Conservation (phyloP, 2,888 invertebrate genomes). For the Nipponacmea schrenckii region DNA sequence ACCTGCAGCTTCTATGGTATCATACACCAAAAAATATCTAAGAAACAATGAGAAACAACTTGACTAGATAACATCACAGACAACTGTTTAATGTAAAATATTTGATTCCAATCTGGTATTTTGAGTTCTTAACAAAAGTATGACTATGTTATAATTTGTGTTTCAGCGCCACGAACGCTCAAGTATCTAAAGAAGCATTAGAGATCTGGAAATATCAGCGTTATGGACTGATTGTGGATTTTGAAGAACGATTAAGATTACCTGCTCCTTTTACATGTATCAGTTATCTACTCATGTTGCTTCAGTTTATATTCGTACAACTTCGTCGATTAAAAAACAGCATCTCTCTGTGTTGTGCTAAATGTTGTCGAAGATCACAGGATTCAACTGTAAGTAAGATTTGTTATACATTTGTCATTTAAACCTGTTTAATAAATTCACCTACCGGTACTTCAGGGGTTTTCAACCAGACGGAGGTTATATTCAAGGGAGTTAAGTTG, state of each 20-base stretch:
- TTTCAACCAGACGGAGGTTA: too few species aligned
- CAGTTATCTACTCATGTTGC: slow-evolving; percentile 83
- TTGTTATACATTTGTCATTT: too few species aligned
- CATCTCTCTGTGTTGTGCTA: not conserved
- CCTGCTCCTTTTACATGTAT: slow-evolving; percentile 92
- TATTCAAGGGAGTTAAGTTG: too few species aligned
- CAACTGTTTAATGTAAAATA: too few species aligned
- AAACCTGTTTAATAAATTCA: too few species aligned
- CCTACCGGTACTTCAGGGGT: too few species aligned
- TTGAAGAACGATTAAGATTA: slow-evolving; percentile 94
- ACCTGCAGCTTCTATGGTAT: too few species aligned
- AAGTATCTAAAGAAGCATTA: slow-evolving; percentile 93
- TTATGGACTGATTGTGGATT: slow-evolving; percentile 91
- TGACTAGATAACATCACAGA: too few species aligned
- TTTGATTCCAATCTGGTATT: too few species aligned
- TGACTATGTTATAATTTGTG: slow-evolving; percentile 8
- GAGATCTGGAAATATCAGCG: slow-evolving; percentile 99
- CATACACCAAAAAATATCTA: too few species aligned
- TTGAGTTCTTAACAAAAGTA: too few species aligned
- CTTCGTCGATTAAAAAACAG: not conserved
- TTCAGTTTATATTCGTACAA: slow-evolving; percentile 26
- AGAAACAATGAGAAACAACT: too few species aligned
- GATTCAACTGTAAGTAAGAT: not conserved
- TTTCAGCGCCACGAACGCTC: slow-evolving; percentile 68
- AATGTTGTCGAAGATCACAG: not conserved